These are phyloP conservation scores for Tenualosa ilisha DNA, from an alignment of 2,797 vertebrate species.

Conservation along the genomic window DNA sequence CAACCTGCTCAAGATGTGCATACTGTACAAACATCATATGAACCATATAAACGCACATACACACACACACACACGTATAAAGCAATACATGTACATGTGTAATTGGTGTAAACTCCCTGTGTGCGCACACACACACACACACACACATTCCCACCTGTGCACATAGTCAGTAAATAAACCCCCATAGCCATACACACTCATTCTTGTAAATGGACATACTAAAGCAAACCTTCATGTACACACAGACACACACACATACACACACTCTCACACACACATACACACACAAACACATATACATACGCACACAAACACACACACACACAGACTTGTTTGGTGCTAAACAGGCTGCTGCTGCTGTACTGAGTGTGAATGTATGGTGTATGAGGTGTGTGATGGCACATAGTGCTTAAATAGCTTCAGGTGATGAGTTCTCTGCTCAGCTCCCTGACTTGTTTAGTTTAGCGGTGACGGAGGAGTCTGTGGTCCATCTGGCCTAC, in stretches of 20 bases:
- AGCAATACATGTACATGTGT: no score
- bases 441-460: slow-evolving; percentile 28
- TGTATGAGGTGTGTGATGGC: background rate
- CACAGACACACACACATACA: slow-evolving; percentile 48
- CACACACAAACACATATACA: slow-evolving; percentile 37
- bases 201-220: background rate
- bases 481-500: slow-evolving; percentile 31
- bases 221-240: slow-evolving; percentile 45
- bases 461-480: slow-evolving; percentile 24
- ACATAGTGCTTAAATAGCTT: background rate
- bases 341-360: background rate
- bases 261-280: slow-evolving; percentile 53
- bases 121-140: background rate
- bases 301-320: background rate
- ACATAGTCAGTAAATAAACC: background rate
- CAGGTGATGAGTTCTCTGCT: background rate
- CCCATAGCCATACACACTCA: background rate
- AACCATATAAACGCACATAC: no score
- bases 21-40: no score
- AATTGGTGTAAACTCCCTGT: background rate
- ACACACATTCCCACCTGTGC: background rate
- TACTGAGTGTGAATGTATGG: background rate
- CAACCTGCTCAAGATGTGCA: no score
- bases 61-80: no score
- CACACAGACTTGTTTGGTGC: background rate